Evolutionary conservation across 2,113 vertebrate genomes (phyloP).

Genomic region (Hypocryptadius cinnamomeus): DNA sequence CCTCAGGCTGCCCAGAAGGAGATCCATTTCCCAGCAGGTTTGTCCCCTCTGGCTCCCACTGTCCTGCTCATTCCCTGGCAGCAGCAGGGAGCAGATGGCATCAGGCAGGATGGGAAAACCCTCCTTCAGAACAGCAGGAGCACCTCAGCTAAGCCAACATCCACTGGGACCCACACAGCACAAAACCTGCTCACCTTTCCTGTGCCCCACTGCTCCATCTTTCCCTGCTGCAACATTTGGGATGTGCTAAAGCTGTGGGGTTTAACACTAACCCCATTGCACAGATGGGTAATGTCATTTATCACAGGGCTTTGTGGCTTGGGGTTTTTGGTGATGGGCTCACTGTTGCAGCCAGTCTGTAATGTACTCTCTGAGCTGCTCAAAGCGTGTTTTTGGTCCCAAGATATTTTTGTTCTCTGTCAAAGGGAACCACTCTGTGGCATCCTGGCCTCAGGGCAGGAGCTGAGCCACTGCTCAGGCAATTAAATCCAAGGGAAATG

Average conservation of each 20-base stretch:
- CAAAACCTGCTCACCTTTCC: background rate
- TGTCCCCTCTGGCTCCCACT: background rate
- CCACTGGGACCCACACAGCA: background rate
- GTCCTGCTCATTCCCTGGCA: background rate
- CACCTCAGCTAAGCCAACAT: background rate
- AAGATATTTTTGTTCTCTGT: background rate
- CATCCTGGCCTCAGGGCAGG: background rate
- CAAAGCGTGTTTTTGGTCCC: background rate
- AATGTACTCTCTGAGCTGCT: background rate
- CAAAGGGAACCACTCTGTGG: background rate
- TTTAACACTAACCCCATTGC: background rate
- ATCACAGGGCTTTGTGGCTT: background rate
- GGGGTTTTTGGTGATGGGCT: background rate
- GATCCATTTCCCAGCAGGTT: background rate
- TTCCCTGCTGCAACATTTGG: background rate
- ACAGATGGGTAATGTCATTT: background rate
- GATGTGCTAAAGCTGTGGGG: background rate
- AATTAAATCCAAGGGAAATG: background rate
- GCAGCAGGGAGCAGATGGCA: background rate
- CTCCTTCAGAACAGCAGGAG: background rate
- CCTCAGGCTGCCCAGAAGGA: background rate
- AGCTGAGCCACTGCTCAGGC: background rate
- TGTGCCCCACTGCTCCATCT: accelerated
- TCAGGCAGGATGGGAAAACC: background rate
- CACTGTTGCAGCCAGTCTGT: background rate